These are phyloP conservation scores for Dromius quadrimaculatus DNA, from an alignment of 2,888 invertebrate genomes.

Conservation along the genomic window DNA sequence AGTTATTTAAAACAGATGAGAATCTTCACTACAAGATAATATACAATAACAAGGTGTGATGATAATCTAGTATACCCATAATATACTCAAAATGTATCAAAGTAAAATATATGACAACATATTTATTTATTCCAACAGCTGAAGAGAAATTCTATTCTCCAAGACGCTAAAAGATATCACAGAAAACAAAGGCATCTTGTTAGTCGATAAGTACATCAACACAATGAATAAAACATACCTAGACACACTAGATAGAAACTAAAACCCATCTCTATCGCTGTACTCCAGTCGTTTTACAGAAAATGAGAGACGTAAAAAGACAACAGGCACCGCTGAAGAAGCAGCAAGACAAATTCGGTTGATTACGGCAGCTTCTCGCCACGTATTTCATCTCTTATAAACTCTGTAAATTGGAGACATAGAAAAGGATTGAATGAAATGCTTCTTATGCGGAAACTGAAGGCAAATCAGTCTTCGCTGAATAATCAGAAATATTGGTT, in stretches of 20 bases:
- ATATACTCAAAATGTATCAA: not conserved
- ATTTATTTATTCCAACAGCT: not conserved
- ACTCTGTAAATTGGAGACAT: not conserved
- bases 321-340: not conserved
- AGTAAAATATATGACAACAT: not conserved
- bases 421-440: not conserved
- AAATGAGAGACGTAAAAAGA: not conserved
- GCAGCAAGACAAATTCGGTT: slow-evolving; percentile 2
- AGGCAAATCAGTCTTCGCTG: no score
- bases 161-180: slow-evolving; percentile 16
- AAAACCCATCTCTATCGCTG: slow-evolving; percentile 4
- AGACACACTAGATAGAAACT: not conserved
- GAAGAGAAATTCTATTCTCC: not conserved
- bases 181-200: slow-evolving; percentile 8
- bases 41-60: no score
- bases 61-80: not conserved
- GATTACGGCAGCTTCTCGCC: slow-evolving; percentile 1
- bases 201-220: slow-evolving; percentile 5
- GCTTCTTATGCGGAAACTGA: no score
- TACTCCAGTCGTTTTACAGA: not conserved
- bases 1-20: no score
- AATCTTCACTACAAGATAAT: no score
- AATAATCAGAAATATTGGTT: no score
- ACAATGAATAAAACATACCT: slow-evolving; percentile 19
- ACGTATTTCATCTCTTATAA: not conserved